Evolutionary conservation across 2,113 vertebrate species (phyloP).

Genomic region (Cyprinodon brontotheroides): DNA sequence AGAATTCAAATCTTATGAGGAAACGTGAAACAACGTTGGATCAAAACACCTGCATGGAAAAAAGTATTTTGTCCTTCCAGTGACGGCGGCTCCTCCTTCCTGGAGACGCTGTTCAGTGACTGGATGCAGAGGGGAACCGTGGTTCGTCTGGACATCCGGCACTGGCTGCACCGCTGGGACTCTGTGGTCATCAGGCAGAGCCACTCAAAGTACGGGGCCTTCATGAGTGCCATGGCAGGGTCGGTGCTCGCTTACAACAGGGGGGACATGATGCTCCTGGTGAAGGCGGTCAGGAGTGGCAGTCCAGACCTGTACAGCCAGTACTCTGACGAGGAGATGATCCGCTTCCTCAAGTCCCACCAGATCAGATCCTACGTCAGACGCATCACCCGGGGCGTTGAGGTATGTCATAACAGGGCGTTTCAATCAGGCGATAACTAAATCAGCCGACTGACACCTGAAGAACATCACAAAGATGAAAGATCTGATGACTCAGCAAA

Average conservation of each 20-base stretch:
- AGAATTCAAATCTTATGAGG: too few species aligned
- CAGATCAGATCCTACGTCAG: not conserved
- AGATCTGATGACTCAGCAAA: too few species aligned
- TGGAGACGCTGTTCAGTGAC: not conserved
- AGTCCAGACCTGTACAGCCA: not conserved
- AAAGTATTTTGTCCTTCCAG: too few species aligned
- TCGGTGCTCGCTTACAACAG: slow-evolving; percentile 2
- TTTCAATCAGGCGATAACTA: too few species aligned
- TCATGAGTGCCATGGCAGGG: slow-evolving; percentile 6
- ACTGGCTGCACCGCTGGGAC: slow-evolving; percentile 8
- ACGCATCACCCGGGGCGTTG: not conserved
- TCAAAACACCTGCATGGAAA: too few species aligned
- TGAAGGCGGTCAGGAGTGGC: not conserved
- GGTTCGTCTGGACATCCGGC: not conserved
- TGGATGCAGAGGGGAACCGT: too few species aligned
- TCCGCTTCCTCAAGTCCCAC: not conserved
- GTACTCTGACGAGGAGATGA: not conserved
- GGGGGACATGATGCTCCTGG: not conserved
- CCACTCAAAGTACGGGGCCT: too few species aligned
- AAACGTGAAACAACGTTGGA: too few species aligned
- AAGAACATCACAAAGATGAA: too few species aligned
- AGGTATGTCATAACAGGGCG: too few species aligned
- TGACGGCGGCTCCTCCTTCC: not conserved
- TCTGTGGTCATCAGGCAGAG: not conserved
- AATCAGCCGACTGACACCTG: too few species aligned